Base-by-base conservation (phyloP, 2,888 invertebrate genomes). In the Caenorhabditis doughertyi region DNA sequence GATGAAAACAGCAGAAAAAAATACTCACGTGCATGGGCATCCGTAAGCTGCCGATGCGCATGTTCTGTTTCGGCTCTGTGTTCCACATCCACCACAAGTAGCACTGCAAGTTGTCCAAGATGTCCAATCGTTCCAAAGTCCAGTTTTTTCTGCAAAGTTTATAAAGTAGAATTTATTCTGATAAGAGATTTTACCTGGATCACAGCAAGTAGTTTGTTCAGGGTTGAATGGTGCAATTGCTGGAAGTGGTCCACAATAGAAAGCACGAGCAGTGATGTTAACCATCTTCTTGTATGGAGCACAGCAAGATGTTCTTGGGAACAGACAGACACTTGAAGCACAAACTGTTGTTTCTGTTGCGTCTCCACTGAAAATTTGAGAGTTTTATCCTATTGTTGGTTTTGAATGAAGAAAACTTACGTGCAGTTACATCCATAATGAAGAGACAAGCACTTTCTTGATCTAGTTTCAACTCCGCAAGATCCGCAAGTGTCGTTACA, bases 401-500 rank as follows among this genome's bases (percentile, higher is more conserved):
- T 35, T 35, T 35, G 9, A 5, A 35, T 7, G 9, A 7, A 35
- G 35, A 35, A 32, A 7, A 39, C 84, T 76, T 64, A 87, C 85
- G 79, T 80, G 86, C 88, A 88, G 23, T 35, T 68, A 62, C 88
- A 88, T 25, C 88, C 88, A 67, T 84, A 86, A 23, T 76, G 67
- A 2, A 77, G 47, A 1, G 88, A 88, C 3, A 87, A 56, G 58
- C 88, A 88, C 7, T 44, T 84, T 67, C 88, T 68, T 1, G 62
- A 58, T 9, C 80, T 44, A 5, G 83, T 80, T 21, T 64, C 51
- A 3, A 58, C 13, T 42, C 85, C 88, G 23, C 88, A 88, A 18
- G 85, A 83, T 16, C 88, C 88, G 56, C 88, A 88, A 16, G 87
- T 88, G 44, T 87, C 87, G 21, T 83, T 85, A 47, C 88, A 88